phyloP scores from a whole-genome alignment of 2,888 invertebrate species.

The Synanthedon formicaeformis region DNA sequence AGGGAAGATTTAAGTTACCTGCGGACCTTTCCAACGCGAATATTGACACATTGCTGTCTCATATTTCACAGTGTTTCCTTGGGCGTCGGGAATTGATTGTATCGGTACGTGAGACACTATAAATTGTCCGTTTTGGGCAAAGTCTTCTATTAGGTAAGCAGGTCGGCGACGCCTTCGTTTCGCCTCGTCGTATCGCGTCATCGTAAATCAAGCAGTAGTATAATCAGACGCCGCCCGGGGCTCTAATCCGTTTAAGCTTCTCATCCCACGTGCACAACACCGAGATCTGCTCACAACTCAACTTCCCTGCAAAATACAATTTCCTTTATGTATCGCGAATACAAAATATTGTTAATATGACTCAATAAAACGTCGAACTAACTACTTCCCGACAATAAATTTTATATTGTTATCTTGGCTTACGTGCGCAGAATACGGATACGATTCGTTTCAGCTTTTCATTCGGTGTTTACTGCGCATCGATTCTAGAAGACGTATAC shows the following conservation, averaged over 20 bases:
- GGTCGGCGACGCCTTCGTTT: conserved; percentile 30
- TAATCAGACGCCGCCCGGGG: conserved; percentile 55
- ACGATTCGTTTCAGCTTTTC: neutral
- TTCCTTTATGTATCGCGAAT: conserved; percentile 24
- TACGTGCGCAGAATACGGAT: conserved; percentile 33
- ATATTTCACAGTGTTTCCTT: conserved; percentile 48
- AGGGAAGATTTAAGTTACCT: conserved; percentile 13
- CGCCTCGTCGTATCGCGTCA: conserved; percentile 49
- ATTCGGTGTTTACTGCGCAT: conserved; percentile 1
- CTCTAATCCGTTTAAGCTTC: conserved; percentile 58
- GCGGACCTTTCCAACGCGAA: conserved; percentile 36
- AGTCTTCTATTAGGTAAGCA: conserved; percentile 45
- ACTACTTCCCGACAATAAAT: conserved; percentile 36
- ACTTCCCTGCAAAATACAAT: conserved; percentile 19
- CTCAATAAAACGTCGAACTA: conserved; percentile 38
- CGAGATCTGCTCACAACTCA: conserved; percentile 25
- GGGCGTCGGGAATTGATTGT: conserved; percentile 42
- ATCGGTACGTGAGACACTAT: conserved; percentile 41
- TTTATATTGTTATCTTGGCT: conserved; percentile 33
- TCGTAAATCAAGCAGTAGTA: conserved; percentile 63
- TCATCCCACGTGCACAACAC: conserved; percentile 54
- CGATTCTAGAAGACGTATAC: neutral
- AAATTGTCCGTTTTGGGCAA: conserved; percentile 50
- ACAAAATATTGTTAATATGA: conserved; percentile 29
- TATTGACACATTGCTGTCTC: conserved; percentile 43